phyloP scores from a whole-genome alignment of 1,140 invertebrate genomes.

The Centruroides vittatus region DNA sequence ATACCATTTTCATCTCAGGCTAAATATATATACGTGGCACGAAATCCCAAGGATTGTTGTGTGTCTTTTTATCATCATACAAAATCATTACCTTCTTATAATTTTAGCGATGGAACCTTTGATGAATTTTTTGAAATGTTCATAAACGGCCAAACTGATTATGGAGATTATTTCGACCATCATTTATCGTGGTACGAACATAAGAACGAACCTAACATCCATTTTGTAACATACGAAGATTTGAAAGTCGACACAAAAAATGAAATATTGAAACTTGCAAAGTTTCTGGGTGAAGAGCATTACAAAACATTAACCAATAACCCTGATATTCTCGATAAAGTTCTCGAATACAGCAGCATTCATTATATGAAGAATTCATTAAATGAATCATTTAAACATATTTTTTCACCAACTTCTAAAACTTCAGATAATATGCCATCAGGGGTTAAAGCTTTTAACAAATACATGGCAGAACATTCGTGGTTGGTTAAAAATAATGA shows the following conservation, averaged over 20 bases:
- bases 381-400: neutral
- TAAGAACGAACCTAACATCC: conserved; percentile 19
- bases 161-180: conserved; percentile 21
- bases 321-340: neutral
- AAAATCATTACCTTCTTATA: too few species aligned
- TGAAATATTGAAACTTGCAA: conserved; percentile 4
- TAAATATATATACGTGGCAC: conserved; percentile 14
- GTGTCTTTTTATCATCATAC: too few species aligned
- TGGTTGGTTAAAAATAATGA: neutral
- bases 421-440: too few species aligned
- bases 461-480: too few species aligned
- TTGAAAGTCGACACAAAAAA: conserved; percentile 3
- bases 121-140: conserved; percentile 14
- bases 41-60: conserved; percentile 13
- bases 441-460: too few species aligned
- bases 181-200: conserved; percentile 17
- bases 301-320: neutral
- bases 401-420: neutral
- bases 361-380: conserved; percentile 8
- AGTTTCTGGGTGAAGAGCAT: conserved; percentile 28
- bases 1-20: conserved; percentile 6
- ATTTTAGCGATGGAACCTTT: neutral
- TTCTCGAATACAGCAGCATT: conserved; percentile 5
- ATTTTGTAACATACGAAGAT: conserved; percentile 22
- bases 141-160: conserved; percentile 2